Base-by-base conservation (phyloP, 2,797 vertebrate species). In the Atherinosoma microstoma region DNA sequence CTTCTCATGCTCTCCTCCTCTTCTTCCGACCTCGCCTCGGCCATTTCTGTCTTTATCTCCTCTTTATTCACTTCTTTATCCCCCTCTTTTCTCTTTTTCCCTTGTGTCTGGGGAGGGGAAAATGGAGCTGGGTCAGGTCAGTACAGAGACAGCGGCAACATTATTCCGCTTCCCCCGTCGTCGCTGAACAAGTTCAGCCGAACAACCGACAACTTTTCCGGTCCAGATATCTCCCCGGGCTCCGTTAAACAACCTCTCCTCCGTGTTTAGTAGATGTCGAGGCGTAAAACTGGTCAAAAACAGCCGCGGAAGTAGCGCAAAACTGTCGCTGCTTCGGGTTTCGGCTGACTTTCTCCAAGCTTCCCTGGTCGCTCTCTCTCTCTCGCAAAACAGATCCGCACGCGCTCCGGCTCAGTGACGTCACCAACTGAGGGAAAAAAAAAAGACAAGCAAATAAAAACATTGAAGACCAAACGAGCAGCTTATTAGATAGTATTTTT, bases 21-120 rank as follows among this genome's bases (percentile, higher is more conserved):
- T 9, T 92, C 91, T 0, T 93, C 91, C 0, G 89, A 56, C 59
- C 91, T 82, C 0, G 92, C 91, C 60, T 93, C 92, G 76, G 92
- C 92, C 92, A 93, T 93, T n/a, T n/a, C n/a, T n/a, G n/a, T n/a
- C n/a, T n/a, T n/a, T 54, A 13, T 56, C 4, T 16, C 13, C 2
- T 56, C 15, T 56, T 56, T 27, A 35, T 3, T 18, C 57, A 20
- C 27, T 32, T 5, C 29, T 30, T 42, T 24, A 32, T 2, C 6
- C 22, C 35, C 38, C 3, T 56, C 9, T n/a, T 16, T 27, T 6
- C 24, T 1, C 9, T 1, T 1, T 16, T 6, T 22, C 13, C 29
- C 0, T n/a, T 38, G 8, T 9, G 6, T 30, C 22, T n/a, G 71
- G 12, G 15, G 42, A 29, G 34, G 60, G 40, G 56, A 80, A 72